These are phyloP conservation scores for Valencia hispanica DNA, from an alignment of 2,797 vertebrate genomes.

Conservation along the genomic window DNA sequence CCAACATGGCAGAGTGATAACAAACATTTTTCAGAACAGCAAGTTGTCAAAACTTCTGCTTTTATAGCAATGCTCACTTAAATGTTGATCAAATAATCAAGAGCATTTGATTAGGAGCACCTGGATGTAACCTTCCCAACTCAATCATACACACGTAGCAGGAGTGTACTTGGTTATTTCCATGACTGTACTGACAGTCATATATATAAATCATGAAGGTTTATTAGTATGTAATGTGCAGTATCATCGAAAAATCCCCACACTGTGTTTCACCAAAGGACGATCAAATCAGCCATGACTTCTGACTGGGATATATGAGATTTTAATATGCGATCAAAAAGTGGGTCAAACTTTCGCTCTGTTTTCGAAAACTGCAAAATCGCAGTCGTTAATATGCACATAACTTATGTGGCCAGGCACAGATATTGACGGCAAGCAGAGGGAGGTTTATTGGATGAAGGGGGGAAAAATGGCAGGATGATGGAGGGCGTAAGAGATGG, in stretches of 20 bases:
- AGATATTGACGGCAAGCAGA: conserved; percentile 19
- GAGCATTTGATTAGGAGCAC: neutral
- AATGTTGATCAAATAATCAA: neutral
- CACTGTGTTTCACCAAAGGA: neutral
- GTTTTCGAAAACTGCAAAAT: conserved; percentile 17
- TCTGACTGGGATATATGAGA: conserved; percentile 35
- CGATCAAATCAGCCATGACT: conserved; percentile 42
- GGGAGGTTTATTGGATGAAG: conserved; percentile 6
- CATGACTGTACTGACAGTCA: neutral
- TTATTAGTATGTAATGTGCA: neutral
- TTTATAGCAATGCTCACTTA: neutral
- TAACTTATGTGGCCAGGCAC: conserved; percentile 24
- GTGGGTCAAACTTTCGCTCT: conserved; percentile 51
- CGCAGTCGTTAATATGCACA: neutral
- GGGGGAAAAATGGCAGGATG: neutral
- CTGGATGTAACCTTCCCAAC: neutral
- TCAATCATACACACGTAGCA: neutral
- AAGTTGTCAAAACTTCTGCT: neutral
- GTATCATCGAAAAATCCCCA: conserved; percentile 14
- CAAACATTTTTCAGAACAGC: neutral
- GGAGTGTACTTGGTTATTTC: neutral
- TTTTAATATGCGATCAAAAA: conserved; percentile 55
- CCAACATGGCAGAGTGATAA: neutral
- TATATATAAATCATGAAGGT: neutral
- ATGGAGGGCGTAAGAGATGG: conserved; percentile 7